Evolutionary conservation across 2,888 invertebrate genomes (phyloP), one percentile per base, ranked within the genome.

Genomic region (Cyrtodaria siliqua): DNA sequence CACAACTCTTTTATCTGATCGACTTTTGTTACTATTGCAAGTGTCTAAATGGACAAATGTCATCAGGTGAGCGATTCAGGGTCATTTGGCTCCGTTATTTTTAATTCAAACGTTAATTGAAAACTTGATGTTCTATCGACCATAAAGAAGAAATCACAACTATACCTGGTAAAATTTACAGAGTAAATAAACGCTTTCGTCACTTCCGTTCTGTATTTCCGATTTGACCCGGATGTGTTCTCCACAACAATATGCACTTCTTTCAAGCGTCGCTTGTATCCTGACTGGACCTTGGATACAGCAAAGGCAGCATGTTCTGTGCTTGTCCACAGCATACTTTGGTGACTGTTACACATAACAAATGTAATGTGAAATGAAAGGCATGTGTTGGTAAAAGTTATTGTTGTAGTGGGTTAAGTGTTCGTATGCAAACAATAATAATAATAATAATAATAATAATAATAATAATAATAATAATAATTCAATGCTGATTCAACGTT

Each of bases 241-340:
- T 8, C 95, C 96, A 90, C 95, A 95, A 59, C 96, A 96, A 91
- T 96, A 96, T 20, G 96, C 96, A 8, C 95, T 95, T 74, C 96
- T 93, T 88, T 96, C 96, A 63, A 96, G 92, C 59, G 95, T 95
- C 42, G 95, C 95, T 70, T 95, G 93, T 62, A 96, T 92, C 44
- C 95, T 94, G 1, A 96, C 94, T 9, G 95, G 95, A 23, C 96
- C 96, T 73, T 95, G 94, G 87, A 95, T 95, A 92, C 96, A 96
- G 89, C 96, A 96, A 91, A 96, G 94, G 88, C 96, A 96, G 89
- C 91, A 92, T 12, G 87, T 87, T 67, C 87, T 86, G 8, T 87
- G 79, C 66, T 91, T 91, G 62, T 90, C 89, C 40, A 86, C 82
- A 1, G 86, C 87, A n/a, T 87, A 80, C 16, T 87, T 83, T 2